Percentiles rank a stretch among this genome's conserved stretches.
Conservation (phyloP, 2,797 vertebrate species). For the Scarus forsteni region DNA sequence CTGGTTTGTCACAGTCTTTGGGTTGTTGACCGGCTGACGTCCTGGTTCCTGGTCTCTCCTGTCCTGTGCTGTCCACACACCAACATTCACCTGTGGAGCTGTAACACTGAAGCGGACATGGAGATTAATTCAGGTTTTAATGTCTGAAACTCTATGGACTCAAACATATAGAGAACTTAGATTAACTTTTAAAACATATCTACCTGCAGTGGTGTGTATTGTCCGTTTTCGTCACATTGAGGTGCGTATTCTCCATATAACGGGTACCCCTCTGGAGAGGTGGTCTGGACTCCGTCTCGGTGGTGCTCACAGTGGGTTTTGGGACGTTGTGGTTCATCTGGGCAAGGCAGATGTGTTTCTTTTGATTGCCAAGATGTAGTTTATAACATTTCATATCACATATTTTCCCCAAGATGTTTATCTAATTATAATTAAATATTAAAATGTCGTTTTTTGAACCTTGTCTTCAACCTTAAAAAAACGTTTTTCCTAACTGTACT, state of each 20-base stretch:
- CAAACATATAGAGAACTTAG: no score
- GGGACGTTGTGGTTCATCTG: conserved; percentile 42
- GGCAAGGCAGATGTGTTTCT: no score
- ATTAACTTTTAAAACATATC: not conserved
- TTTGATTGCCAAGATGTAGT: no score
- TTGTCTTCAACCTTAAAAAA: no score
- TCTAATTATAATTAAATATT: no score
- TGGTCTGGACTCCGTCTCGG: conserved; percentile 59
- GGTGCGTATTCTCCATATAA: conserved; percentile 61
- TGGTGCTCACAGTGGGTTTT: conserved; percentile 79
- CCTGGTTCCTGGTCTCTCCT: conserved; percentile 83
- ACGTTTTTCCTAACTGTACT: no score
- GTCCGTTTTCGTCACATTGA: conserved; percentile 77
- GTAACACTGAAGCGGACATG: conserved; percentile 79
- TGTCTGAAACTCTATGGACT: no score
- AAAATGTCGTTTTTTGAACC: no score
- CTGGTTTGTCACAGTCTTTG: conserved; percentile 77
- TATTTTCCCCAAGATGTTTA: no score
- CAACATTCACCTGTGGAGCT: conserved; percentile 87
- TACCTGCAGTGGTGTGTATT: conserved; percentile 79
- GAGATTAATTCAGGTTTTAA: no score
- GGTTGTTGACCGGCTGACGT: conserved; percentile 72
- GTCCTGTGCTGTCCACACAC: conserved; percentile 86
- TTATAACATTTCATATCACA: no score
- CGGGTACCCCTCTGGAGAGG: conserved; percentile 35